Evolutionary conservation across 2,888 invertebrate genomes (phyloP), one percentile per base, ranked within the genome.

Genomic region (Ferdinandea cuprea): DNA sequence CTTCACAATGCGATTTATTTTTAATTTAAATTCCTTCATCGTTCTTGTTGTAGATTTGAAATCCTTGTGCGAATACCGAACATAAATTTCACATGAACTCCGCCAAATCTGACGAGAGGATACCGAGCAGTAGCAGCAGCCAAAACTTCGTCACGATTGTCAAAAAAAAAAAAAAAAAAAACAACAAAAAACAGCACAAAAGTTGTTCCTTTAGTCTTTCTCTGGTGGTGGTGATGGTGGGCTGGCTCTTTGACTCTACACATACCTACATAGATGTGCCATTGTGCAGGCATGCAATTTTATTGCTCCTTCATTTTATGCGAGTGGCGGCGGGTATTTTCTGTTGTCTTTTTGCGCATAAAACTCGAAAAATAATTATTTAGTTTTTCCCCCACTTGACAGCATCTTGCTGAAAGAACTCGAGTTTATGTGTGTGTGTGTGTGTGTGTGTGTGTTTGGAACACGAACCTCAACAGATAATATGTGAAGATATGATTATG

Each of bases 401-500:
- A 28, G 37, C 32, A 48, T 37, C 63, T 37, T 50, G 15, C 50
- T 37, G 8, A 68, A 32, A 0, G 32, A n/a, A n/a, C n/a, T n/a
- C n/a, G n/a, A n/a, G n/a, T n/a, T n/a, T n/a, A n/a, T n/a, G n/a
- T n/a, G n/a, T n/a, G n/a, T n/a, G n/a, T n/a, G n/a, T n/a, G n/a
- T n/a, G n/a, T n/a, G n/a, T n/a, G n/a, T 48, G 35, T 35, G 37
- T 35, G 48, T 37, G 30, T 52, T 28, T n/a, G 3, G 52, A 15
- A 30, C 15, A 32, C 56, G n/a, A 76, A 35, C 63, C 63, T 37
- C 32, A 58, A 59, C 42, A 66, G 76, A 68, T 76, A 61, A 61
- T 68, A 50, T 78, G 71, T 58, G 63, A 44, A 78, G 61, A 72
- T 83, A 73, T 78, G 72, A 78, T 83, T 73, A 83, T 83, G 83